Conservation (phyloP, 2,113 vertebrate genomes). For the Entomyzon cyanotis region DNA sequence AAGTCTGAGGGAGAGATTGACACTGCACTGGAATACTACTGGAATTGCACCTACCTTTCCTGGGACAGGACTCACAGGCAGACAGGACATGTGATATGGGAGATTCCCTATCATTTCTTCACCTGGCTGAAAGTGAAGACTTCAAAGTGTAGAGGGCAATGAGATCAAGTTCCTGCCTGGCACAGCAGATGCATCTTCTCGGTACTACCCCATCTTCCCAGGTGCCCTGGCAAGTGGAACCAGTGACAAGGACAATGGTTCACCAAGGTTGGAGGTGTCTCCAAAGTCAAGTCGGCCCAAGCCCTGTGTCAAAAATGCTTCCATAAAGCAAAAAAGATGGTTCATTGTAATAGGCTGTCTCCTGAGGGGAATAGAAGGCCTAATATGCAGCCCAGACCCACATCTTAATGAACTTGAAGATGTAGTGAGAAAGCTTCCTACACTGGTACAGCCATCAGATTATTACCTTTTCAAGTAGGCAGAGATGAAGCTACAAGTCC, state of each 20-base stretch:
- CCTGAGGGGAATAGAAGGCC: too few species aligned
- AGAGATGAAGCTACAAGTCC: not conserved
- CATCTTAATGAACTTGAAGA: not conserved
- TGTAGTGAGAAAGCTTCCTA: not conserved
- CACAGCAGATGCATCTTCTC: not conserved
- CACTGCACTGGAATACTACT: not conserved
- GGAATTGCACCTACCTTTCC: not conserved
- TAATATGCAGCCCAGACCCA: not conserved
- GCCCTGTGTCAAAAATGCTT: not conserved
- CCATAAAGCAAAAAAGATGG: not conserved
- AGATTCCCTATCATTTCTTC: not conserved
- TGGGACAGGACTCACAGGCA: not conserved
- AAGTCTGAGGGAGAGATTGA: not conserved
- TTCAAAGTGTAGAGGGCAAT: accelerated
- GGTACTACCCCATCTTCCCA: not conserved
- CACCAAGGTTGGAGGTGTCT: not conserved
- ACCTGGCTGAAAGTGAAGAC: not conserved
- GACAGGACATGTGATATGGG: not conserved
- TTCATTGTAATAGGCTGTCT: not conserved
- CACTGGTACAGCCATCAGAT: accelerated
- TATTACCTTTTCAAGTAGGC: not conserved
- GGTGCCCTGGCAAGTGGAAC: not conserved
- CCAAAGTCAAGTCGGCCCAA: not conserved
- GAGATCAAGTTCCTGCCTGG: accelerated
- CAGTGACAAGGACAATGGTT: not conserved